These are phyloP conservation scores for Lycia hirtaria DNA, from an alignment of 2,888 invertebrate genomes.

Conservation along the genomic window DNA sequence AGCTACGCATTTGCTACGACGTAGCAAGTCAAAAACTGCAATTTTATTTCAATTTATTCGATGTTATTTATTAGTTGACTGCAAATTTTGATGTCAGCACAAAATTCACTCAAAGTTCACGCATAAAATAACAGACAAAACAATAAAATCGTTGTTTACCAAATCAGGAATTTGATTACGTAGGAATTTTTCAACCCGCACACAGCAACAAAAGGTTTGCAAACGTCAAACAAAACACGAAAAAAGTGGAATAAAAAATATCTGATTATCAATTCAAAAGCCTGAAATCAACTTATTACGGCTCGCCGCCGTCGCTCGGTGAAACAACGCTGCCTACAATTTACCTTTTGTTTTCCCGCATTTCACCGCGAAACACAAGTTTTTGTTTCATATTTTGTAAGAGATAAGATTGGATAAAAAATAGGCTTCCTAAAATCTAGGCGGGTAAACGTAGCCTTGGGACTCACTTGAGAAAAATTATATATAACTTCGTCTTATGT, in stretches of 20 bases:
- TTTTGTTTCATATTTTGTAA: conserved; percentile 25
- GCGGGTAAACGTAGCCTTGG: conserved; percentile 4
- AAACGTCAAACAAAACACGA: conserved; percentile 36
- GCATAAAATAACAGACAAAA: background rate
- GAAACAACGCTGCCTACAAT: conserved; percentile 25
- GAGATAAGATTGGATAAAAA: conserved; percentile 25
- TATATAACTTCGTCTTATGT: background rate
- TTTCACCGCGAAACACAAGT: conserved; percentile 22
- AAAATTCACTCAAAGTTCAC: background rate
- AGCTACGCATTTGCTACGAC: too few relatives aligned
- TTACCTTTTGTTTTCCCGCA: conserved; percentile 30
- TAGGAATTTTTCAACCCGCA: conserved; percentile 17
- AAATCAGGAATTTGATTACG: conserved; percentile 17
- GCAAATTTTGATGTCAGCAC: too few relatives aligned
- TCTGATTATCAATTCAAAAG: conserved; percentile 39
- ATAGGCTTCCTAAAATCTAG: conserved; percentile 17
- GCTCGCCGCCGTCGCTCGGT: conserved; percentile 21
- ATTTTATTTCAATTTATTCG: too few relatives aligned
- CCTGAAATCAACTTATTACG: conserved; percentile 39
- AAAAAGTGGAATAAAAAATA: conserved; percentile 34
- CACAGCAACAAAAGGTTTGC: conserved; percentile 32
- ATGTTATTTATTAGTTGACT: too few relatives aligned
- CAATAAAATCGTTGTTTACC: conserved; percentile 23
- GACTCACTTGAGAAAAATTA: conserved; percentile 2
- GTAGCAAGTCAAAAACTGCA: too few relatives aligned